These are phyloP conservation scores for Ophonus ardosiacus DNA, from an alignment of 2,888 invertebrate genomes.

Conservation along the genomic window DNA sequence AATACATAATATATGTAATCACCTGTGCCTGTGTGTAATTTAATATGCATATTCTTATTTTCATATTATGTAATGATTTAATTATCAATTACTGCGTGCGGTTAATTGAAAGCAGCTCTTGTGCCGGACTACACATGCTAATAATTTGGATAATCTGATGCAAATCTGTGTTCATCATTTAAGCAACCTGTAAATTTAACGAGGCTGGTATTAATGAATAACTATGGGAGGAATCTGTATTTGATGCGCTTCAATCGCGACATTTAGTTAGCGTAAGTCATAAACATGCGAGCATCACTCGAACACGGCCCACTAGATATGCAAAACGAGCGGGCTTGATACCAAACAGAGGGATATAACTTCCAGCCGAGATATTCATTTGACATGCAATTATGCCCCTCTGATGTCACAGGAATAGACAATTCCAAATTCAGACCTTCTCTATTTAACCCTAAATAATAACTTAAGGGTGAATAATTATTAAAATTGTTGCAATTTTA, in stretches of 20 bases:
- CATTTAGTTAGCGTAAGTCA: slow-evolving; percentile 51
- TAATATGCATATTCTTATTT: not conserved
- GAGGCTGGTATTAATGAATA: slow-evolving; percentile 54
- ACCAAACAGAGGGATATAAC: slow-evolving; percentile 46
- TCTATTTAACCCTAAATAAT: not conserved
- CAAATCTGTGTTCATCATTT: slow-evolving; percentile 50
- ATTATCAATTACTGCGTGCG: not conserved
- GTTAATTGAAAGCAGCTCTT: not conserved
- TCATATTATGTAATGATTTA: not conserved
- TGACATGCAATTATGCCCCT: slow-evolving; percentile 52
- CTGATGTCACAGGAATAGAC: slow-evolving; percentile 1
- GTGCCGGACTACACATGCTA: not conserved
- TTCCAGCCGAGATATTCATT: slow-evolving; percentile 30
- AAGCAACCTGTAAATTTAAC: slow-evolving; percentile 56
- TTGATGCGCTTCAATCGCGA: slow-evolving; percentile 57
- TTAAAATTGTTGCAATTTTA: too few species aligned
- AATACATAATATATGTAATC: not conserved
- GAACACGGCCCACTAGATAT: slow-evolving; percentile 33
- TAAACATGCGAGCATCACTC: slow-evolving; percentile 53
- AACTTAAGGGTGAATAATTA: too few species aligned
- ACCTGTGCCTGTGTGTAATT: not conserved
- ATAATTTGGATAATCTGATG: slow-evolving; percentile 41
- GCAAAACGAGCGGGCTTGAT: slow-evolving; percentile 42
- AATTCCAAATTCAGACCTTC: not conserved
- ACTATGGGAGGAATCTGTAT: slow-evolving; percentile 53